These are phyloP conservation scores for Peromyscus nudipes DNA, from an alignment of 2,797 vertebrate species.

Conservation along the genomic window DNA sequence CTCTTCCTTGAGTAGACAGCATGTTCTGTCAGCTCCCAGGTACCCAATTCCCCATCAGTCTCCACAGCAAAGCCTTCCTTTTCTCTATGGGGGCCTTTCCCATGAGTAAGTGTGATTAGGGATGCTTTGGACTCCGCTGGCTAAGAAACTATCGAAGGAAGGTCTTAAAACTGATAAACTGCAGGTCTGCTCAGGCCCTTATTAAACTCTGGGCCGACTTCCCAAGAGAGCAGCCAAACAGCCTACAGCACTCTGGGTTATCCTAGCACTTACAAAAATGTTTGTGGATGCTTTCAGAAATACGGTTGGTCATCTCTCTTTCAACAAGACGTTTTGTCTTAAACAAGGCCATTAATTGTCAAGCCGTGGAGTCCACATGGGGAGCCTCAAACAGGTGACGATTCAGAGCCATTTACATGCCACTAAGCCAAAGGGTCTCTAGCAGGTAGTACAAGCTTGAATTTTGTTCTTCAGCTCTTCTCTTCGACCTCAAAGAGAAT, in stretches of 20 bases:
- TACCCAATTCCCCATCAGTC: slow-evolving; percentile 61
- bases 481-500: background rate
- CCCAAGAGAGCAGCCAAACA: background rate
- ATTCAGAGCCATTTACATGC: background rate
- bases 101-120: background rate
- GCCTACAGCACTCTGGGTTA: background rate
- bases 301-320: background rate
- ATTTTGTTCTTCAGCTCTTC: background rate
- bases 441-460: background rate
- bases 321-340: slow-evolving; percentile 35
- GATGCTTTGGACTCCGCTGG: slow-evolving; percentile 57
- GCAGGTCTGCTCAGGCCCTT: background rate
- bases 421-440: background rate
- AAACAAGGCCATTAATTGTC: background rate
- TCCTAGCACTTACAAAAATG: background rate
- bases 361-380: background rate
- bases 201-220: background rate
- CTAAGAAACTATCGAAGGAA: slow-evolving; percentile 59
- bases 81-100: slow-evolving; percentile 18
- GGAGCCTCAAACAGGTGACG: background rate
- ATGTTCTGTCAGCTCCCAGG: slow-evolving; percentile 57
- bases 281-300: background rate
- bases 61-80: slow-evolving; percentile 68
- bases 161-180: slow-evolving; percentile 25
- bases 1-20: background rate